phyloP scores from a whole-genome alignment of 2,888 invertebrate species.

The Drosophila quinaria region DNA sequence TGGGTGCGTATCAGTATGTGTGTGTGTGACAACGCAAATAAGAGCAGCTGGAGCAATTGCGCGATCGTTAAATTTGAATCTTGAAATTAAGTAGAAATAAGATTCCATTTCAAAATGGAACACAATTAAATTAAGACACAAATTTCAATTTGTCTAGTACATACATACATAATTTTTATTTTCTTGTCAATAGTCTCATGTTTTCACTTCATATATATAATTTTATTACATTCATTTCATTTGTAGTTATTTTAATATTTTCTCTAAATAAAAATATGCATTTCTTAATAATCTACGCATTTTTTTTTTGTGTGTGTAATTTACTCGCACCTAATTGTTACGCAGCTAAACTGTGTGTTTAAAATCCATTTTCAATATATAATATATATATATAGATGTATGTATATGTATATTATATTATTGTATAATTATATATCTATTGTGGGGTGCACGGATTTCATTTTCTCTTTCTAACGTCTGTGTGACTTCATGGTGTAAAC shows the following conservation, averaged over 20 bases:
- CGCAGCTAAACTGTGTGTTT: conserved; percentile 58
- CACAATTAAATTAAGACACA: not conserved
- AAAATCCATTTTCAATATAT: conserved; percentile 49
- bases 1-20: not conserved
- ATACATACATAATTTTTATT: conserved; percentile 66
- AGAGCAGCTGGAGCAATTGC: conserved; percentile 1
- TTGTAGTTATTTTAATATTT: conserved; percentile 65
- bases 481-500: conserved; percentile 41
- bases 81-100: not conserved
- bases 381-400: conserved; percentile 26
- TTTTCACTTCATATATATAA: conserved; percentile 73
- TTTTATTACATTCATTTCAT: conserved; percentile 35
- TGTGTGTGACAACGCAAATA: conserved; percentile 1
- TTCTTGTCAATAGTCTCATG: conserved; percentile 74
- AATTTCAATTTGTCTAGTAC: conserved; percentile 59
- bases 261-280: conserved; percentile 75
- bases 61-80: conserved; percentile 11
- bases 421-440: conserved; percentile 65
- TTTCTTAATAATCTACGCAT: conserved; percentile 51
- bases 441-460: conserved; percentile 42
- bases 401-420: conserved; percentile 32
- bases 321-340: conserved; percentile 39
- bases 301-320: conserved; percentile 22
- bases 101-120: not conserved
- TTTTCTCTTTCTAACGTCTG: conserved; percentile 9